These are phyloP conservation scores for Chelonus formosanus DNA, from an alignment of 2,888 invertebrate species.

Conservation along the genomic window DNA sequence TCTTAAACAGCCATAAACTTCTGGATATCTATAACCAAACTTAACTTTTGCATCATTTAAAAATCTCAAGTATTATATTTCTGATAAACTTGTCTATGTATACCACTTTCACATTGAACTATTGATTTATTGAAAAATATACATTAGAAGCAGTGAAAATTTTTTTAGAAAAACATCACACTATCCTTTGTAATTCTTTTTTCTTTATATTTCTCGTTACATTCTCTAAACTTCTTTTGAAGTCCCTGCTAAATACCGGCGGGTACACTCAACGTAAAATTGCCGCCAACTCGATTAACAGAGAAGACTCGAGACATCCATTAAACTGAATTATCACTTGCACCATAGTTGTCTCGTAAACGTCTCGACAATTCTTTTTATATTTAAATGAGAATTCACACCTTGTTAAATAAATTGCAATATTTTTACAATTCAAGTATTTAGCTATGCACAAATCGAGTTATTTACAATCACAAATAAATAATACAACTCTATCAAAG, in stretches of 20 bases:
- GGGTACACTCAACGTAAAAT: slow-evolving; percentile 27
- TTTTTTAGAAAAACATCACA: neutral
- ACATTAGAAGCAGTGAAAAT: no score
- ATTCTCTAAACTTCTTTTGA: slow-evolving; percentile 28
- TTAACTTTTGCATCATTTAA: no score
- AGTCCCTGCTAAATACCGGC: slow-evolving; percentile 31
- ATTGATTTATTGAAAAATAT: no score
- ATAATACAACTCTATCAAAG: no score
- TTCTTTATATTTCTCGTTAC: slow-evolving; percentile 19
- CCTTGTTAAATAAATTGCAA: neutral
- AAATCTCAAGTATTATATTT: no score
- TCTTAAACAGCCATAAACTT: no score
- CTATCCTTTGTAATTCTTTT: slow-evolving; percentile 8
- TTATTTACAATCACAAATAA: no score
- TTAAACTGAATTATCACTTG: slow-evolving; percentile 27
- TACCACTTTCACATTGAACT: no score
- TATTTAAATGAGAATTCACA: slow-evolving; percentile 2
- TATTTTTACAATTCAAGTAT: neutral
- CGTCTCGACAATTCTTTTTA: neutral
- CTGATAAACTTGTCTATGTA: no score
- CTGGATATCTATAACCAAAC: no score
- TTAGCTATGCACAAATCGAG: no score
- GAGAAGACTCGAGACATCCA: slow-evolving; percentile 7
- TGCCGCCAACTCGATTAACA: slow-evolving; percentile 17
- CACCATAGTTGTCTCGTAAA: slow-evolving; percentile 21